Evolutionary conservation across 2,888 invertebrate species (phyloP).

Genomic region (Gymnosoma rotundatum): DNA sequence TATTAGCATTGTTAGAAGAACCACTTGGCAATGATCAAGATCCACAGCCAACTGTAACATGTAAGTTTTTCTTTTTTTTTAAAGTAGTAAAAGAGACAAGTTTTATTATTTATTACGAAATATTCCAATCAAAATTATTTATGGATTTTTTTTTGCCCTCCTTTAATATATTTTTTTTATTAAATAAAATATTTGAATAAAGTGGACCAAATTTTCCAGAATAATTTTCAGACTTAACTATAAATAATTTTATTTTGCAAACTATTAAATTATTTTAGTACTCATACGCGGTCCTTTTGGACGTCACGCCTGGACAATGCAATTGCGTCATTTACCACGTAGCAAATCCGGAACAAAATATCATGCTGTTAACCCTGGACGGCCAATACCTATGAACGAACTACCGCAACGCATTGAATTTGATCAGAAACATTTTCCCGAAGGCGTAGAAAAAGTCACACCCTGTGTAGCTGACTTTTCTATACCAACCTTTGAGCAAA

Average conservation of each 20-base stretch:
- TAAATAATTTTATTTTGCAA: background rate
- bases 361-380: constrained; percentile 84
- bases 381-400: constrained; percentile 91
- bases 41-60: constrained; percentile 94
- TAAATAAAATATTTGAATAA: too few relatives aligned
- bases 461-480: constrained; percentile 94
- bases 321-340: constrained; percentile 92
- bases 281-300: constrained; percentile 96
- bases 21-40: constrained; percentile 96
- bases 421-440: constrained; percentile 90
- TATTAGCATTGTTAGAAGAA: constrained; percentile 94
- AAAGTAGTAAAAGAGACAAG: too few relatives aligned
- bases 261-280: constrained; percentile 82
- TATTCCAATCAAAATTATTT: too few relatives aligned
- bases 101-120: too few relatives aligned
- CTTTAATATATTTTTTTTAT: too few relatives aligned
- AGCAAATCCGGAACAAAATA: constrained; percentile 88
- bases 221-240: background rate
- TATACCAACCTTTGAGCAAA: constrained; percentile 93
- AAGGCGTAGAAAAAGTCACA: constrained; percentile 89
- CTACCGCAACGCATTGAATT: constrained; percentile 85
- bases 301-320: constrained; percentile 96
- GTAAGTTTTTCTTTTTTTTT: constrained; percentile 78
- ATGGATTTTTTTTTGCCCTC: too few relatives aligned
- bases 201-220: too few relatives aligned